Percentiles rank a stretch among this genome's conserved stretches.
phyloP scores from a whole-genome alignment of 2,797 vertebrate species.

The Rhodeus uyekii region DNA sequence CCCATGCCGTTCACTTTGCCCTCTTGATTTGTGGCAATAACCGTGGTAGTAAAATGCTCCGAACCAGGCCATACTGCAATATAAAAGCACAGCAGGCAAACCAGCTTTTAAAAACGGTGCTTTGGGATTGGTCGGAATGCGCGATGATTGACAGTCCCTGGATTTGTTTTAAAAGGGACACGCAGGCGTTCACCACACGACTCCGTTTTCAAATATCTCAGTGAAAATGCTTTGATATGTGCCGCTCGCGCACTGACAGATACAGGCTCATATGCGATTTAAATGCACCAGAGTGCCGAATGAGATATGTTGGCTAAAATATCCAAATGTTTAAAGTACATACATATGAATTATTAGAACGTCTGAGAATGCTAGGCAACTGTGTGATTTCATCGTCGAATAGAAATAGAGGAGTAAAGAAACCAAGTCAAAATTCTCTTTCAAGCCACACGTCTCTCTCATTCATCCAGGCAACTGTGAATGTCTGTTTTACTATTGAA shows the following conservation, averaged over 20 bases:
- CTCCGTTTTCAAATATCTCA: constrained; percentile 95
- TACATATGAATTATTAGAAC: constrained; percentile 5
- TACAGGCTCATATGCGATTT: constrained; percentile 72
- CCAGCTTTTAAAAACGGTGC: constrained; percentile 91
- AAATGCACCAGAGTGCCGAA: constrained; percentile 60
- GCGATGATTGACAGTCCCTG: constrained; percentile 95
- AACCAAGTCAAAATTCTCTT: background rate
- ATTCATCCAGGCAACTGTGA: background rate
- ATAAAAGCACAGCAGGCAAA: constrained; percentile 99
- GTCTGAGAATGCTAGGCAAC: background rate
- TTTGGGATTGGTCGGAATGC: constrained; percentile 91
- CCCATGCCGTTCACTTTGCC: constrained; percentile 85
- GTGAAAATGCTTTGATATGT: constrained; percentile 96
- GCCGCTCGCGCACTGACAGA: constrained; percentile 82
- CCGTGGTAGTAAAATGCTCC: constrained; percentile 93
- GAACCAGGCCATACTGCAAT: constrained; percentile 94
- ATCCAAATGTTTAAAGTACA: constrained; percentile 51
- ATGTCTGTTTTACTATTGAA: background rate
- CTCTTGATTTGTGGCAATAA: constrained; percentile 93
- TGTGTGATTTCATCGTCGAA: constrained; percentile 1
- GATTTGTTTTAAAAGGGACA: constrained; percentile 97
- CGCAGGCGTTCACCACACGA: constrained; percentile 95
- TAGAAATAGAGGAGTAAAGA: background rate
- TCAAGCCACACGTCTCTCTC: background rate
- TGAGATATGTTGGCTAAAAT: constrained; percentile 46